Conservation (phyloP, 2,797 vertebrate species). For the Sciurus vulgaris region DNA sequence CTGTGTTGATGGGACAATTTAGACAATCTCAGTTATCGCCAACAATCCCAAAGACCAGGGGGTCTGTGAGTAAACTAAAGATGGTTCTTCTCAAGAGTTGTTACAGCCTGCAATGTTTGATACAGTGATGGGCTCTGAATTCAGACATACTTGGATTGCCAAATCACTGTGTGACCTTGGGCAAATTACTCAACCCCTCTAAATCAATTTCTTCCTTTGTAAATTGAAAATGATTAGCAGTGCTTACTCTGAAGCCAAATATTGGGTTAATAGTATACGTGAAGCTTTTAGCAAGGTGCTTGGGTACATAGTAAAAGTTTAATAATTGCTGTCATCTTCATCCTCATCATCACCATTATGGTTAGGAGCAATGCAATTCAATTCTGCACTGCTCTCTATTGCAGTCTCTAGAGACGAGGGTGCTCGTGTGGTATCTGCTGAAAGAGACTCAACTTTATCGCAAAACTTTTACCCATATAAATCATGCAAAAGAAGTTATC, state of each 20-base stretch:
- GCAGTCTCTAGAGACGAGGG: background rate
- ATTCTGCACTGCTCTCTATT: constrained; percentile 22
- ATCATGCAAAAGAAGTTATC: constrained; percentile 66
- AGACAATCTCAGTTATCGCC: background rate
- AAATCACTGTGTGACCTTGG: constrained; percentile 28
- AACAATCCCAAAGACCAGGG: constrained; percentile 18
- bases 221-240: constrained; percentile 34
- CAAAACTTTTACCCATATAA: constrained; percentile 54
- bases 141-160: constrained; percentile 1
- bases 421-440: background rate
- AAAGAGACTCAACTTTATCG: constrained; percentile 42
- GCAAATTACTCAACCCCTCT: constrained; percentile 55
- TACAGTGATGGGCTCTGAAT: background rate
- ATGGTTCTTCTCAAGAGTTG: background rate
- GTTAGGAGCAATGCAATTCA: constrained; percentile 24
- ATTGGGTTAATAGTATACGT: constrained; percentile 18
- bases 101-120: background rate
- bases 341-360: background rate
- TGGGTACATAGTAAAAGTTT: constrained; percentile 31
- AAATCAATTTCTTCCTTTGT: constrained; percentile 7
- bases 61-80: background rate
- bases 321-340: constrained; percentile 24
- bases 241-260: constrained; percentile 19
- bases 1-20: background rate
- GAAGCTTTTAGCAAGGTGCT: constrained; percentile 59